A percentile compares a stretch with the other conserved stretches of the same genome.
Evolutionary conservation across 2,888 invertebrate genomes (phyloP).

Genomic region (Dryadula phaetusa): DNA sequence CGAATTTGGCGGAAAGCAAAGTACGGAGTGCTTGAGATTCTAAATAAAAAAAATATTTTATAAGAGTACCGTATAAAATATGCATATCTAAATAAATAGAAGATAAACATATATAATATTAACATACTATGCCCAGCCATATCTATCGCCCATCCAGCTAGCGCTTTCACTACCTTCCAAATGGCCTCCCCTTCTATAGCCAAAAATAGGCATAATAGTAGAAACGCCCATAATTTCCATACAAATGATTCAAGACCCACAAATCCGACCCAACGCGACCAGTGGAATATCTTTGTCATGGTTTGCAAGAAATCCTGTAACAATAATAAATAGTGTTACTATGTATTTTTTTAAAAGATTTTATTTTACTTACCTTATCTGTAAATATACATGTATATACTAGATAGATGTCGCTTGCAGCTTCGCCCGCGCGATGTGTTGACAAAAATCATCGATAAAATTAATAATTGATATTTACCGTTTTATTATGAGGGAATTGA

Average conservation of each 20-base stretch:
- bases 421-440: too few species aligned
- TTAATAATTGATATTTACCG: too few species aligned
- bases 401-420: too few species aligned
- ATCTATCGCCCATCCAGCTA: constrained; percentile 63
- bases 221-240: constrained; percentile 57
- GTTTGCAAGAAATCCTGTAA: constrained; percentile 59
- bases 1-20: too few species aligned
- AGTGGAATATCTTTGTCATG: constrained; percentile 56
- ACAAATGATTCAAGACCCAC: constrained; percentile 51
- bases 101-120: not conserved
- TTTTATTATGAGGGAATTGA: too few species aligned
- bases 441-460: too few species aligned
- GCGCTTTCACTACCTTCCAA: constrained; percentile 64
- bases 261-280: constrained; percentile 60
- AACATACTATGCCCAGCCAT: constrained; percentile 60
- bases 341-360: too few species aligned
- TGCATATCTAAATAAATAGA: not conserved
- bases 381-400: too few species aligned
- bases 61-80: not conserved
- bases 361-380: too few species aligned
- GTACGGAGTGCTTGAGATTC: too few species aligned
- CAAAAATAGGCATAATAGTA: constrained; percentile 52
- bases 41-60: too few species aligned
- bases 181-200: constrained; percentile 55
- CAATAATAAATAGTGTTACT: too few species aligned